Conservation (phyloP, 2,797 vertebrate genomes). For the Molossus alvarezi region DNA sequence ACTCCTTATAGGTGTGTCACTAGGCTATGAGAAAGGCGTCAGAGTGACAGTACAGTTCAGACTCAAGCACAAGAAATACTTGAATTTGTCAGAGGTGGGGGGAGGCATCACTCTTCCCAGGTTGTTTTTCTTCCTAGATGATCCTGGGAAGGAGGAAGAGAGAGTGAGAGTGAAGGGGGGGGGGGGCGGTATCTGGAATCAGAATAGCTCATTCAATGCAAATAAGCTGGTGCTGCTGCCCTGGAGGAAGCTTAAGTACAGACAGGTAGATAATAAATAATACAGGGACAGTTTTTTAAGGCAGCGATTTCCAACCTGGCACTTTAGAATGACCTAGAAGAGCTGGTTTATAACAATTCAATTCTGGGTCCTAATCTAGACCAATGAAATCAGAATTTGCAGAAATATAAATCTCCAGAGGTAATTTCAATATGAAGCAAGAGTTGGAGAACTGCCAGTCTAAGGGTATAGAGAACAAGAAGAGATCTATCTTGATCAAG, state of each 20-base stretch:
- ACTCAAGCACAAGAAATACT: background rate
- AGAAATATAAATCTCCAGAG: background rate
- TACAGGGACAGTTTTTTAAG: background rate
- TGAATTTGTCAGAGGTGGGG: background rate
- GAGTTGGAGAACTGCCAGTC: background rate
- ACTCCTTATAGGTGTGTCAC: background rate
- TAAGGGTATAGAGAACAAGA: background rate
- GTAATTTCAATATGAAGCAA: background rate
- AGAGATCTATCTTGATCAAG: background rate
- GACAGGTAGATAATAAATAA: background rate
- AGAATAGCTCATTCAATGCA: background rate
- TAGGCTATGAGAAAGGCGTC: background rate
- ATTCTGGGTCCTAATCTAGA: background rate
- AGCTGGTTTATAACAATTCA: background rate
- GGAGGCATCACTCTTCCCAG: background rate
- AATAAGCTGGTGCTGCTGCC: background rate
- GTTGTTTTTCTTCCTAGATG: background rate
- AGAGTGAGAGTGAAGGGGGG: background rate
- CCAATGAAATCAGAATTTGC: conserved; percentile 57
- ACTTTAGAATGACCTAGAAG: conserved; percentile 15
- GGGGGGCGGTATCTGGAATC: background rate
- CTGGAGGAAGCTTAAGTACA: background rate
- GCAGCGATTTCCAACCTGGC: background rate
- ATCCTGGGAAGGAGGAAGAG: background rate
- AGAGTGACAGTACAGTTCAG: background rate